A percentile compares a stretch with the other conserved stretches of the same genome.
Conservation (phyloP, 1,140 invertebrate species). For the Camponotus vicinus region DNA sequence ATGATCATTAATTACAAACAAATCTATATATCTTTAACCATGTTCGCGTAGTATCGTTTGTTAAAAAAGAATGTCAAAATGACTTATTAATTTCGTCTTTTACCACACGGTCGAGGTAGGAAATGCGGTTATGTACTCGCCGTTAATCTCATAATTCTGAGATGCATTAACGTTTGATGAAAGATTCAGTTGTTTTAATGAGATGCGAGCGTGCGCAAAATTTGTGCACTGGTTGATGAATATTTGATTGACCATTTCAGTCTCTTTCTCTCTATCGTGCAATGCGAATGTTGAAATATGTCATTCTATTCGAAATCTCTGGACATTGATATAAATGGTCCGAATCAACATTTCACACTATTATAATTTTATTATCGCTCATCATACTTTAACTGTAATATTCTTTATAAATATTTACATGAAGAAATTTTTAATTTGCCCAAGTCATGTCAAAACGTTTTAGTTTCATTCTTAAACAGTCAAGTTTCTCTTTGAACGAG, state of each 20-base stretch:
- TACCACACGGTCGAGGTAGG: background rate
- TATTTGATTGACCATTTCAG: slow-evolving; percentile 51
- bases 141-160: slow-evolving; percentile 53
- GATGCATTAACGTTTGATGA: slow-evolving; percentile 61
- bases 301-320: background rate
- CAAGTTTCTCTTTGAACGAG: background rate
- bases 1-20: background rate
- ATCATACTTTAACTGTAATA: background rate
- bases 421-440: background rate
- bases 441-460: background rate
- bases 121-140: slow-evolving; percentile 22
- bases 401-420: slow-evolving; percentile 14
- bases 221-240: slow-evolving; percentile 42
- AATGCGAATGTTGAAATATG: background rate
- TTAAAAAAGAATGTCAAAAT: background rate
- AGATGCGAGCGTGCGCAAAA: slow-evolving; percentile 51
- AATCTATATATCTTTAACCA: background rate
- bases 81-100: slow-evolving; percentile 27
- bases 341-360: background rate
- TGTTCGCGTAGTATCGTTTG: background rate
- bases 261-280: background rate
- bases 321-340: background rate
- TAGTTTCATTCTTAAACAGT: background rate
- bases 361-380: slow-evolving; percentile 22
- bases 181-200: slow-evolving; percentile 57